Evolutionary conservation across 2,888 invertebrate species (phyloP).

Genomic region (Therioaphis trifolii): DNA sequence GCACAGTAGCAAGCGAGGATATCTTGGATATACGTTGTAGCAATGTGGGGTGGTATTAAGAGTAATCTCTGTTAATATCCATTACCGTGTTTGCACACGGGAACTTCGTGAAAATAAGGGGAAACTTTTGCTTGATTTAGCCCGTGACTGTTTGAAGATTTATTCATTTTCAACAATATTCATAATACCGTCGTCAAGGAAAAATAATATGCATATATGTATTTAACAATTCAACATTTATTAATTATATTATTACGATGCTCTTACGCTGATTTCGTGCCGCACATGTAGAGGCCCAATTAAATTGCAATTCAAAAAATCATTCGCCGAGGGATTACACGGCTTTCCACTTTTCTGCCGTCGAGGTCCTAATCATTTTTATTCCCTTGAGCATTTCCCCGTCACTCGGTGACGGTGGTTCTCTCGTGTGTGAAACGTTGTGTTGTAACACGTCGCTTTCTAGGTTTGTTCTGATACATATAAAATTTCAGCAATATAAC

Average conservation of each 20-base stretch:
- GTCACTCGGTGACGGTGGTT: conserved; percentile 36
- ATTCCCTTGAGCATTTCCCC: conserved; percentile 41
- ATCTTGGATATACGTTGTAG: conserved; percentile 35
- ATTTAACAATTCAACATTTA: not conserved
- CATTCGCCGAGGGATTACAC: conserved; percentile 54
- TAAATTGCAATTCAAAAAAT: conserved; percentile 57
- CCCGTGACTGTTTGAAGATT: conserved; percentile 8
- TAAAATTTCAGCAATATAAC: not conserved
- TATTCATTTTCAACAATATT: not conserved
- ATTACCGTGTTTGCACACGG: conserved; percentile 58
- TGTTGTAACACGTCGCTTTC: conserved; percentile 44
- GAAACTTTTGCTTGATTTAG: conserved; percentile 56
- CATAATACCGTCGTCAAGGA: too few relatives aligned
- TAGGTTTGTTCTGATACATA: not conserved
- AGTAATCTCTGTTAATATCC: conserved; percentile 62
- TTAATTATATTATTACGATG: conserved; percentile 3
- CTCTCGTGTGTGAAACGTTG: conserved; percentile 40
- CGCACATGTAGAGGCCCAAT: conserved; percentile 16
- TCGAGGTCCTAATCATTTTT: conserved; percentile 38
- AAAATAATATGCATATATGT: not conserved
- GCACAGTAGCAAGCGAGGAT: conserved; percentile 8
- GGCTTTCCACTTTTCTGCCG: conserved; percentile 59
- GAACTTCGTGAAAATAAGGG: conserved; percentile 9
- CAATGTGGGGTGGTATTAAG: conserved; percentile 32
- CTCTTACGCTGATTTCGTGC: not conserved